Evolutionary conservation across 2,113 vertebrate species (phyloP).

Genomic region (Dicerorhinus sumatrensis): DNA sequence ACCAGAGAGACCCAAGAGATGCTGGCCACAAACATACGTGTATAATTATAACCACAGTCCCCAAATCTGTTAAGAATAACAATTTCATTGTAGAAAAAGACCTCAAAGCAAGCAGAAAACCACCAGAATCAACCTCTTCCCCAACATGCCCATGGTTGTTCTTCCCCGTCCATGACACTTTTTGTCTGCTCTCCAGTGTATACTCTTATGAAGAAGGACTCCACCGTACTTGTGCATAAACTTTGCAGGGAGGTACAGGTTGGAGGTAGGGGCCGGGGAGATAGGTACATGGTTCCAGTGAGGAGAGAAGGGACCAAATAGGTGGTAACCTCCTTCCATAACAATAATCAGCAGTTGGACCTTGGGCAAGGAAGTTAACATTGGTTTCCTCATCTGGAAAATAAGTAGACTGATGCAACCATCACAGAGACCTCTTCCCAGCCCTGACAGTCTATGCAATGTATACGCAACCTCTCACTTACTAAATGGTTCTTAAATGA

Average conservation of each 20-base stretch:
- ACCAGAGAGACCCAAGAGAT: neutral
- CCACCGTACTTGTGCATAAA: neutral
- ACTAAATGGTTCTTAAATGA: neutral
- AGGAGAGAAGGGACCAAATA: neutral
- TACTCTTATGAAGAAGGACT: neutral
- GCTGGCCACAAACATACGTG: neutral
- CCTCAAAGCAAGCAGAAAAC: neutral
- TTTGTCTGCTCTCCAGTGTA: neutral
- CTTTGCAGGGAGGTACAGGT: neutral
- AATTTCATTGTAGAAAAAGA: neutral
- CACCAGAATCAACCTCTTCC: neutral
- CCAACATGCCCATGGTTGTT: neutral
- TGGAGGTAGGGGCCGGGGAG: neutral
- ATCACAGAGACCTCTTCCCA: neutral
- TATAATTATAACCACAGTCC: neutral
- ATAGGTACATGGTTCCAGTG: too few species aligned
- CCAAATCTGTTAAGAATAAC: neutral
- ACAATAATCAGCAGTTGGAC: neutral
- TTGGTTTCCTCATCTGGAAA: neutral
- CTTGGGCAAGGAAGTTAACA: neutral
- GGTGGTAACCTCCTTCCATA: neutral
- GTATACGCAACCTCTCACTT: rapidly evolving
- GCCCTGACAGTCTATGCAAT: neutral
- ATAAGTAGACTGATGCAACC: rapidly evolving
- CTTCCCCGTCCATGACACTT: neutral